Base-by-base conservation (phyloP, 1,140 invertebrate species). In the Geopemphigus sp. region DNA sequence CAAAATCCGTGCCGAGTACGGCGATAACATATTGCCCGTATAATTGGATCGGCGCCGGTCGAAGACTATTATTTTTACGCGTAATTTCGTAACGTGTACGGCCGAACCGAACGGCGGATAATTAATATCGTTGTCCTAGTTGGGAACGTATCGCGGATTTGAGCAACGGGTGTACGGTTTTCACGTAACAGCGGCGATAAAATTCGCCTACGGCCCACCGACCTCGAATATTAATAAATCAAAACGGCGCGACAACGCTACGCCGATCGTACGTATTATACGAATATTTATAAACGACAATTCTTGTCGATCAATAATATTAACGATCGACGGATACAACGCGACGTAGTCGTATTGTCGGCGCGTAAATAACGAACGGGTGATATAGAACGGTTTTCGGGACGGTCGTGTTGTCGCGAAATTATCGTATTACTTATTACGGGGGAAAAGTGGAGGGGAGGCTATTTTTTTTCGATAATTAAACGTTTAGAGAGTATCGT, bases 191-290 rank as follows among this genome's bases (percentile, higher is more conserved):
- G 39, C 56, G 22, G 56, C 74, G 57, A 78, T 47, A 59, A 63
- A 78, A 78, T 78, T 45, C 39, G 57, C 74, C 17, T 47, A n/a
- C 32, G 15, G 74, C 22, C 56, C 26, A 26, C 14, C 12, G 68
- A 72, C 74, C 57, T 47, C 22, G 61, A 78, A 78, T 47, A 78
- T 63, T 11, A 78, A 78, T 78, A 78, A 78, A 78, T 78, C 56
- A 78, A 47, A 76, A 39, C 26, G 1, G 5, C n/a, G 54, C 59
- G 59, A 76, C 72, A 59, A 76, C 54, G 56, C 53, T 53, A 56
- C n/a, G 32, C 15, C 4, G 45, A 3, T 6, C 61, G 14, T 11
- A 5, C n/a, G 61, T 19, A 39, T 64, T 64, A 39, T 74, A 57
- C 29, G 24, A 53, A 70, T 70, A 14, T 70, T 17, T 70, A 17